These are phyloP conservation scores for Philereme vetulata DNA, from an alignment of 2,888 invertebrate species.

Conservation along the genomic window DNA sequence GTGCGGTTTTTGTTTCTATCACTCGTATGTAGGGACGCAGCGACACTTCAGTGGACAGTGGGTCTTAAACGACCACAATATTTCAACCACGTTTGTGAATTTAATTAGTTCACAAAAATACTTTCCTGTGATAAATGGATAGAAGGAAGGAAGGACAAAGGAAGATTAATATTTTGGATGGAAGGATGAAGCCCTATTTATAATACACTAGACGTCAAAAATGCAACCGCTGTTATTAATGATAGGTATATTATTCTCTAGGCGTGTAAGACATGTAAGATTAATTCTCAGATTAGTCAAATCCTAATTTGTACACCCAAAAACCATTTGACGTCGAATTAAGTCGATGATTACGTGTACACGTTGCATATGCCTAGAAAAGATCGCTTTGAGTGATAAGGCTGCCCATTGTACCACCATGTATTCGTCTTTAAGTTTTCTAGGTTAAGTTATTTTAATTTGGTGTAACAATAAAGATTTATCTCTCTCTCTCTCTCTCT, in stretches of 20 bases:
- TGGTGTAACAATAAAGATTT: too few species aligned
- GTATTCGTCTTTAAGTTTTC: too few species aligned
- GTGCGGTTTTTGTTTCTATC: not conserved
- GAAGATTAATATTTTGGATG: slow-evolving; percentile 50
- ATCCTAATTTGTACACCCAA: too few species aligned
- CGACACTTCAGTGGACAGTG: not conserved
- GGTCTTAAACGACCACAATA: slow-evolving; percentile 30
- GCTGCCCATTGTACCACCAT: too few species aligned
- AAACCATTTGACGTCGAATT: too few species aligned
- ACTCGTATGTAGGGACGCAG: not conserved
- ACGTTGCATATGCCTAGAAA: too few species aligned
- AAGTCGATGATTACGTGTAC: too few species aligned
- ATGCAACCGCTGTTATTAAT: slow-evolving; percentile 27
- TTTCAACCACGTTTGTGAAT: slow-evolving; percentile 45
- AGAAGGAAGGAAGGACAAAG: slow-evolving; percentile 49
- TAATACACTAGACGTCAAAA: slow-evolving; percentile 31
- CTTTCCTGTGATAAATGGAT: slow-evolving; percentile 50
- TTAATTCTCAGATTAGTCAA: too few species aligned
- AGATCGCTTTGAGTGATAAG: too few species aligned
- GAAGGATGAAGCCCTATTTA: slow-evolving; percentile 34
- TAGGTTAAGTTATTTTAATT: too few species aligned
- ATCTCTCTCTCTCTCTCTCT: too few species aligned
- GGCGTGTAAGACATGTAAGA: too few species aligned
- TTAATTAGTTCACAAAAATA: slow-evolving; percentile 57
- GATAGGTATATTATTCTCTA: slow-evolving; percentile 2